Conservation (phyloP, 2,113 vertebrate genomes). For the Crotalus viridis region DNA sequence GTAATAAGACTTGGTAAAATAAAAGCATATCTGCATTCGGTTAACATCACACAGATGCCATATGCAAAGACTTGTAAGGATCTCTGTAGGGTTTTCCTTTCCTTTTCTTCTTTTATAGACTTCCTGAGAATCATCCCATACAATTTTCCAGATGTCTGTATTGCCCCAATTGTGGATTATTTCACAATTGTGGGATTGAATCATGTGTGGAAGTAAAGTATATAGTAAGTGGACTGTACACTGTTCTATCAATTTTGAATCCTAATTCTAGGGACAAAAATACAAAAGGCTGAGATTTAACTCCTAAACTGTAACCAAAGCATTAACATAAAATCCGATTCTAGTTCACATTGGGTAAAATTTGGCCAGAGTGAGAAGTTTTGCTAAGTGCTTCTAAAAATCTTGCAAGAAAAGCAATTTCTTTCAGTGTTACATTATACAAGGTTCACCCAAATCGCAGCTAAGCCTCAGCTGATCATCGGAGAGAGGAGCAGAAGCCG, state of each 20-base stretch:
- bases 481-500: too few species aligned
- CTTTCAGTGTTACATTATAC: background rate
- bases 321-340: background rate
- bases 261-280: background rate
- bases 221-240: background rate
- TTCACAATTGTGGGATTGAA: background rate
- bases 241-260: background rate
- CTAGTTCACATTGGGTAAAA: background rate
- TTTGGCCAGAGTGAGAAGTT: background rate
- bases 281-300: background rate
- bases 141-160: background rate
- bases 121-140: background rate
- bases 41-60: slow-evolving; percentile 12
- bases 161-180: background rate
- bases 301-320: background rate
- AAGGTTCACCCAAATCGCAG: too few species aligned
- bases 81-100: background rate
- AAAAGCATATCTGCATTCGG: slow-evolving; percentile 21
- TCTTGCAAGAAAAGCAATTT: background rate
- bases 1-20: slow-evolving; percentile 26
- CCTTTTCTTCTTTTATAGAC: background rate
- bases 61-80: slow-evolving; percentile 23
- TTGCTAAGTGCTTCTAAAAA: background rate
- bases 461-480: too few species aligned
- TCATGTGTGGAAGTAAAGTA: background rate